Evolutionary conservation across 2,113 vertebrate genomes (phyloP).

Genomic region (Gasterosteus nipponicus): DNA sequence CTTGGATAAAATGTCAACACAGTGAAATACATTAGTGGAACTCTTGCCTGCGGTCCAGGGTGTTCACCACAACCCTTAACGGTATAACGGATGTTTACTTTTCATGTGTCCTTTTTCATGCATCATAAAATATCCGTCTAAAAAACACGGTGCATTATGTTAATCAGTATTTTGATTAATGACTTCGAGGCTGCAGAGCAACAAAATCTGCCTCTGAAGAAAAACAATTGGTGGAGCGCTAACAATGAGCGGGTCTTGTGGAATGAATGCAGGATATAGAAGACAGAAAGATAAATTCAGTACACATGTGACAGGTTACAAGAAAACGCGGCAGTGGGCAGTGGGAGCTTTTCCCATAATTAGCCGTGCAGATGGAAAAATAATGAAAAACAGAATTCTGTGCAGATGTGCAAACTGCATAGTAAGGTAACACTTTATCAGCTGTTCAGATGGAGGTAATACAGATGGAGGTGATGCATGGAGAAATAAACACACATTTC

Average conservation of each 20-base stretch:
- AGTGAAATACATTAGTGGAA: not conserved
- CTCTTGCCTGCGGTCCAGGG: not conserved
- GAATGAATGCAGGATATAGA: slow-evolving; percentile 10
- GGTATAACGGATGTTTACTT: not conserved
- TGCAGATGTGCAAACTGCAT: slow-evolving; percentile 29
- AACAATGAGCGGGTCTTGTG: not conserved
- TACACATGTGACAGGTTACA: slow-evolving; percentile 10
- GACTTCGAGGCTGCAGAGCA: slow-evolving; percentile 19
- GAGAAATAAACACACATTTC: too few relatives aligned
- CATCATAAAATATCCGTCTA: not conserved
- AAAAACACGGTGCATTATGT: not conserved
- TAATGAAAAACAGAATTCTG: slow-evolving; percentile 4
- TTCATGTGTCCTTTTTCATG: not conserved
- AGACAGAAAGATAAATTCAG: not conserved
- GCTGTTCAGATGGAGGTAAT: not conserved
- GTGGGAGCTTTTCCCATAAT: slow-evolving; percentile 29
- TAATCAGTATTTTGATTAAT: slow-evolving; percentile 34
- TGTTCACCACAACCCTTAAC: not conserved
- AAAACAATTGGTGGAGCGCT: not conserved
- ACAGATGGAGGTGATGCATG: not conserved
- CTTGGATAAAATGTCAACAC: not conserved
- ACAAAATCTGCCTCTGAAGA: slow-evolving; percentile 16
- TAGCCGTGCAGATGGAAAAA: slow-evolving; percentile 26
- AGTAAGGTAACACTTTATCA: not conserved
- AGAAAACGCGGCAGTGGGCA: slow-evolving; percentile 21